Evolutionary conservation across 2,797 vertebrate species (phyloP), one percentile per base, ranked within the genome.

Genomic region (Clarias laeviceps): DNA sequence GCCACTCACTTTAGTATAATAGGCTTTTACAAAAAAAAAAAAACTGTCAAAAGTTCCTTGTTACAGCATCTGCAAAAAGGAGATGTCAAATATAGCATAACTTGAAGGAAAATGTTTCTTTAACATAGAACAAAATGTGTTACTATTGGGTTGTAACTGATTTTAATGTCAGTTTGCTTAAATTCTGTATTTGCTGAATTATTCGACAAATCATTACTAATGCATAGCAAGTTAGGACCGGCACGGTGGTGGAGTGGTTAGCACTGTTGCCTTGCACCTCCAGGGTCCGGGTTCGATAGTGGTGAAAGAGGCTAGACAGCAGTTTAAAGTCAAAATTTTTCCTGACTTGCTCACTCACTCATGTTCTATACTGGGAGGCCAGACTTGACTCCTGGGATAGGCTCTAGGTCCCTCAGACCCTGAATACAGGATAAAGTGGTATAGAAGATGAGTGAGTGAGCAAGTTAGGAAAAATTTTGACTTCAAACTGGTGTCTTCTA

Each of bases 1-100:
- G 70, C 56, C 37, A 7, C 50, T 86, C 22, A 29, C 66, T 79
- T 59, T 85, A 68, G 29, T 88, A 45, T 78, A 82, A 84, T 69
- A 34, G 45, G 65, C 32, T 65, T 73, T 57, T 57, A 34, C 27
- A 24, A 32, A 15, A 11, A 81, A 56, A 6, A 66, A 1, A 27
- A 1, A 80, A 17, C n/a, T 24, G 32, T 40, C 32, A 50, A 74
- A 40, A 50, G 2, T 50, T n/a, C 12, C 12, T 24, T 37, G 20
- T 45, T 70, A 45, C 6, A 34, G 66, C 22, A 24, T 40, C 37
- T 24, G 40, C 37, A 54, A 50, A 40, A n/a, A 45, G 0, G 69
- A n/a, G 40, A 50, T 45, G 7, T 50, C 24, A 73, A 50, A 45
- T 72, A 72, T 14, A 45, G 22, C 37, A 27, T 73, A 50, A 45